These are phyloP conservation scores for Cryptomyrus ogoouensis DNA, from an alignment of 2,113 vertebrate genomes.

Conservation along the genomic window DNA sequence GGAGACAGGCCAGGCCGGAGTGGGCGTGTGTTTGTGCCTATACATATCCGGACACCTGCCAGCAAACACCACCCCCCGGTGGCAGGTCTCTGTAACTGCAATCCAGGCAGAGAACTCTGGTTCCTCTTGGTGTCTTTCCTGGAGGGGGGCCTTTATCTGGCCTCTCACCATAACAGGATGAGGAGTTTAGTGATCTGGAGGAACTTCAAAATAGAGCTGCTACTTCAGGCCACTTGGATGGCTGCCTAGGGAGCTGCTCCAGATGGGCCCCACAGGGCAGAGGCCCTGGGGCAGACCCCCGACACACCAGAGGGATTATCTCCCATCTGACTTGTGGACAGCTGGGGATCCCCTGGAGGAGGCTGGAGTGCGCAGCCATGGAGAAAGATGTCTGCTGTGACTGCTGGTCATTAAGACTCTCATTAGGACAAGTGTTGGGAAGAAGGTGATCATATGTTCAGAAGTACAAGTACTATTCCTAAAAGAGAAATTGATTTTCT, in stretches of 20 bases:
- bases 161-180: neutral
- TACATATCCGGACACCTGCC: neutral
- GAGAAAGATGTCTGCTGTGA: neutral
- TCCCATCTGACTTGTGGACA: neutral
- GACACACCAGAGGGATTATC: neutral
- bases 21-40: neutral
- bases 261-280: neutral
- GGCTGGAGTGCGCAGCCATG: neutral
- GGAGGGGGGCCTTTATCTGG: neutral
- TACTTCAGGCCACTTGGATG: neutral
- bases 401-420: neutral
- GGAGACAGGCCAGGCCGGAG: neutral
- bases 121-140: neutral
- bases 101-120: neutral
- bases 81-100: neutral
- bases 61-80: neutral
- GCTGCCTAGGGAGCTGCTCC: neutral
- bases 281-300: neutral
- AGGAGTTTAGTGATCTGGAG: neutral
- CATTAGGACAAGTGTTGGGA: neutral
- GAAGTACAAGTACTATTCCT: neutral
- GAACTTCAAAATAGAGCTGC: neutral
- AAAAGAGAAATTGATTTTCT: neutral
- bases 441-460: neutral
- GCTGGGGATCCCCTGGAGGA: neutral